Evolutionary conservation across 2,797 vertebrate species (phyloP).

Genomic region (Telmatherina bonti): DNA sequence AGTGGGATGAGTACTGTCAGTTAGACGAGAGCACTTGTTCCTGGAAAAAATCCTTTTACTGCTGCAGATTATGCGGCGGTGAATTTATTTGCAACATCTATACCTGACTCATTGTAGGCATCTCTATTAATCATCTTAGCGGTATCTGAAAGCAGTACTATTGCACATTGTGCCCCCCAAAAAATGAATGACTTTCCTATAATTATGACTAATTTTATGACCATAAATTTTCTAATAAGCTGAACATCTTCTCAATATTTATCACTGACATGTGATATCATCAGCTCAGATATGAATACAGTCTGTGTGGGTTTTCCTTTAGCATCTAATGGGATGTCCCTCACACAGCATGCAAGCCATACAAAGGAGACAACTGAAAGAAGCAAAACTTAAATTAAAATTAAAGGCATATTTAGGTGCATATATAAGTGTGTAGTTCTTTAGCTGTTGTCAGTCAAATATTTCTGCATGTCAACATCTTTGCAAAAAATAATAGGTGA

Average conservation of each 20-base stretch:
- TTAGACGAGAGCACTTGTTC: not conserved
- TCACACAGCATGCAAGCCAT: not conserved
- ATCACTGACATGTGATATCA: not conserved
- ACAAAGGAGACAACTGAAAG: not conserved
- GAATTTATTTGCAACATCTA: not conserved
- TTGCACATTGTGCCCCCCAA: not conserved
- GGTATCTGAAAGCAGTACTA: not conserved
- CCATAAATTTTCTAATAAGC: not conserved
- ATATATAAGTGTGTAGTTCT: too few species aligned
- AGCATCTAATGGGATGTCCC: not conserved
- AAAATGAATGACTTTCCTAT: too few species aligned
- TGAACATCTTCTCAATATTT: not conserved
- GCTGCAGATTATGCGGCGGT: not conserved
- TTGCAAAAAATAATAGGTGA: too few species aligned
- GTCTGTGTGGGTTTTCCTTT: constrained; percentile 4
- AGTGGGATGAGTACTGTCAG: not conserved
- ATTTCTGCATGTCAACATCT: too few species aligned
- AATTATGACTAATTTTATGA: too few species aligned
- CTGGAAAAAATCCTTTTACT: not conserved
- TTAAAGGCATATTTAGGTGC: not conserved
- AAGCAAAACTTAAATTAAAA: not conserved
- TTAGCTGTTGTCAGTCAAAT: too few species aligned
- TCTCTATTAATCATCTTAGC: not conserved
- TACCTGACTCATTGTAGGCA: not conserved
- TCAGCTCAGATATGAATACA: not conserved